Evolutionary conservation across 2,888 invertebrate species (phyloP), one percentile per base, ranked within the genome.

Genomic region (Drosophila meridiana): DNA sequence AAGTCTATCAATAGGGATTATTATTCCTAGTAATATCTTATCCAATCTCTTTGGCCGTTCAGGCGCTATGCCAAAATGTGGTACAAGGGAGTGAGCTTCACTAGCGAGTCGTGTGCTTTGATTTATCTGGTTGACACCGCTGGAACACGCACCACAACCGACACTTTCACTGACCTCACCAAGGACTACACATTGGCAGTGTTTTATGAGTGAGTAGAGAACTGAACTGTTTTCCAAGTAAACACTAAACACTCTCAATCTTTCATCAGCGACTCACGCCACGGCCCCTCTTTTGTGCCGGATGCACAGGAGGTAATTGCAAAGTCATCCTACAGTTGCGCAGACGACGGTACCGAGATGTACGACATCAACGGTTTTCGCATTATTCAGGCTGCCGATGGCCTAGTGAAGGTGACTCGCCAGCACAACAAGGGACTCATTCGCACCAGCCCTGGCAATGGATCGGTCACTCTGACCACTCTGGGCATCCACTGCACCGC

Each of bases 71-170:
- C 98, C 55, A 98, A 98, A 93, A 98, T 98, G 97, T 97, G 97
- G 97, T 96, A 97, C 93, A 97, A 97, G 92, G 97, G 98, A 0
- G 97, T 98, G 0, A 97, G 97, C 83, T 98, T 98, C 92, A 97
- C 97, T 50, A 97, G 97, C 75, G 96, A 97, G 90, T 96, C 97
- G 82, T 97, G 97, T 90, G 97, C 97, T 45, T 94, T 98, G 75
- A 97, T 97, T 62, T 98, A 97, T 92, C 94, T 98, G 76, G 97
- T 98, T 58, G 98, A 98, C 92, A 96, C 97, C 3, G 98, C 97
- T 30, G 98, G 98, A 43, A 97, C 97, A 1, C 95, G 97, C 83
- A 97, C 97, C 59, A 98, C 97, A 8, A 97, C 97, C 0, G 98
- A 98, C 92, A 96, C 95, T 34, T 98, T 98, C 93, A 96, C 96